Conservation (phyloP, 2,797 vertebrate species). For the Botia kubotai region DNA sequence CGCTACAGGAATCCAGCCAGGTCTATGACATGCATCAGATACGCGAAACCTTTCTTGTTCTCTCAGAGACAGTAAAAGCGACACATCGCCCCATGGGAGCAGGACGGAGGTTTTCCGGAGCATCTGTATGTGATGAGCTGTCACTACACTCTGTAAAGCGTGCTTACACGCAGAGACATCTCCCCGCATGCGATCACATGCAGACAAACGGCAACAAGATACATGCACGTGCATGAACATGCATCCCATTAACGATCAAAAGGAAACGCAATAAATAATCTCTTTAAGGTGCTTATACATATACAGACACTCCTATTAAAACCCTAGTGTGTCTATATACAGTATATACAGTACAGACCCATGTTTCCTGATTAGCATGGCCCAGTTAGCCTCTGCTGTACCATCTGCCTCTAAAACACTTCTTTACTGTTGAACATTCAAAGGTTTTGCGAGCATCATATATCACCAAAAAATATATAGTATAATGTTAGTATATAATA, state of each 20-base stretch:
- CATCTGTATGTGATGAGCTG: conserved; percentile 51
- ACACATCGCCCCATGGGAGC: conserved; percentile 41
- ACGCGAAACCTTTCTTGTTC: conserved; percentile 9
- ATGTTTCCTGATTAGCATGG: neutral
- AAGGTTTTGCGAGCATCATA: neutral
- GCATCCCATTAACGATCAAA: neutral
- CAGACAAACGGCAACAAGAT: neutral
- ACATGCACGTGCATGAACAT: conserved; percentile 19
- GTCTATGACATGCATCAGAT: conserved; percentile 47
- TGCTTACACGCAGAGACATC: neutral
- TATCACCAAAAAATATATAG: neutral
- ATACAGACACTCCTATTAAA: neutral
- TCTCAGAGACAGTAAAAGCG: conserved; percentile 23
- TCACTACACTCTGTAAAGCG: conserved; percentile 23
- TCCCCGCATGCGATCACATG: conserved; percentile 3
- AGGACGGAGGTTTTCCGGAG: conserved; percentile 43
- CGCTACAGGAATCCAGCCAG: conserved; percentile 32
- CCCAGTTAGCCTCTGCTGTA: no score
- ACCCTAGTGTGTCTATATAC: no score
- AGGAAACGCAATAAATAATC: neutral
- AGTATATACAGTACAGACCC: neutral
- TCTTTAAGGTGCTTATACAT: neutral
- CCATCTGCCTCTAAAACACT: no score
- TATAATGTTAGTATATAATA: no score
- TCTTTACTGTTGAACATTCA: neutral